phyloP scores from a whole-genome alignment of 2,888 invertebrate species.

The Caenorhabditis angaria region DNA sequence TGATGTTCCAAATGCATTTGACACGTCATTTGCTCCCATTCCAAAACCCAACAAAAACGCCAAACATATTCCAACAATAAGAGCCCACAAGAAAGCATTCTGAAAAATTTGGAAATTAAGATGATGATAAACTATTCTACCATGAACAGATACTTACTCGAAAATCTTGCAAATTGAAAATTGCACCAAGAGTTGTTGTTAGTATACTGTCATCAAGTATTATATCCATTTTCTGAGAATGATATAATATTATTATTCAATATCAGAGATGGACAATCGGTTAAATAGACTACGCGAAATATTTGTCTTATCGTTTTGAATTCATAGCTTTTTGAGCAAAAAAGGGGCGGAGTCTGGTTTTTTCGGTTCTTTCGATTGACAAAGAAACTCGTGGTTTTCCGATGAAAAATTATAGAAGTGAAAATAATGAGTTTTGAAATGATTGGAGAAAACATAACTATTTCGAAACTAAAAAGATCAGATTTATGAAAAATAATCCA shows the following conservation, averaged over 20 bases:
- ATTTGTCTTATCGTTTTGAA: background rate
- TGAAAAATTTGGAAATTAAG: too few species aligned
- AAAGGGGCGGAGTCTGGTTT: background rate
- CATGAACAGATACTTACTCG: too few species aligned
- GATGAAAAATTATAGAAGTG: too few species aligned
- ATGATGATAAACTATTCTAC: too few species aligned
- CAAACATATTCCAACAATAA: constrained; percentile 89
- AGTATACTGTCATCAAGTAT: background rate
- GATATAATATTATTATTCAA: too few species aligned
- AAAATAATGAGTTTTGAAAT: too few species aligned
- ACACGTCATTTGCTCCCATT: constrained; percentile 97
- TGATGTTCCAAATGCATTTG: constrained; percentile 91
- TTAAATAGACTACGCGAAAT: too few species aligned
- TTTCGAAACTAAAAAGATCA: too few species aligned
- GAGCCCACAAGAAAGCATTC: constrained; percentile 80
- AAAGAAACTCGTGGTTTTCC: too few species aligned
- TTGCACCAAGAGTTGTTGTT: background rate
- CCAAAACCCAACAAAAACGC: constrained; percentile 96
- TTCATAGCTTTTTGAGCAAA: background rate
- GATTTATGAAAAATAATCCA: too few species aligned
- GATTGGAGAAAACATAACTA: too few species aligned
- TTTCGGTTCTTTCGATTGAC: background rate
- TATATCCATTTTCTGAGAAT: background rate
- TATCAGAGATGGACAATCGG: too few species aligned
- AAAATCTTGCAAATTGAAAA: background rate